Evolutionary conservation across 1,140 invertebrate genomes (phyloP).

Genomic region (Probaryconus sp.): DNA sequence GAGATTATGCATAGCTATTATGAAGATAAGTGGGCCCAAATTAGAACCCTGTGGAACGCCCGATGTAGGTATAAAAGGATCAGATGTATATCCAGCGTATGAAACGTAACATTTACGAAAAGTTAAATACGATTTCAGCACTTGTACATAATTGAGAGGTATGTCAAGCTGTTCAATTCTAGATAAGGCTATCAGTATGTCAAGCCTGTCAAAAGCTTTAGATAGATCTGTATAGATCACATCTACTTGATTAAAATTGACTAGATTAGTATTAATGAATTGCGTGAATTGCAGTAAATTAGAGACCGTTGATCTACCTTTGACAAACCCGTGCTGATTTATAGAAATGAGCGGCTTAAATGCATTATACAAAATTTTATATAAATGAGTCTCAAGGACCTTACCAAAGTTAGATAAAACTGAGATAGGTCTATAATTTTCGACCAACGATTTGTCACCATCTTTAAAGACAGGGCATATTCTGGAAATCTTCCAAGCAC

Average conservation of each 20-base stretch:
- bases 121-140: too few species aligned
- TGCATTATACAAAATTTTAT: not conserved
- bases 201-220: slow-evolving; percentile 16
- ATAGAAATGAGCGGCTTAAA: not conserved
- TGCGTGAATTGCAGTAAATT: not conserved
- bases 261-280: too few species aligned
- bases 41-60: slow-evolving; percentile 44
- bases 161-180: too few species aligned
- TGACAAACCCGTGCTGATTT: slow-evolving; percentile 7
- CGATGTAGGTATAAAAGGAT: slow-evolving; percentile 6
- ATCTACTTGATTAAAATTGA: slow-evolving; percentile 10
- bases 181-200: too few species aligned
- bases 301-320: not conserved
- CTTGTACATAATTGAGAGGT: too few species aligned
- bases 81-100: slow-evolving; percentile 13
- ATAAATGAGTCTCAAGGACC: slow-evolving; percentile 1
- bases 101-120: too few species aligned
- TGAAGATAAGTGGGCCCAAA: slow-evolving; percentile 28
- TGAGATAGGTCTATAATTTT: slow-evolving; percentile 5
- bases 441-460: too few species aligned
- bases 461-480: too few species aligned
- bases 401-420: slow-evolving; percentile 12
- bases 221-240: slow-evolving; percentile 11
- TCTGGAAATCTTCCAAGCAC: too few species aligned
- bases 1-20: slow-evolving; percentile 26